Evolutionary conservation across 35 echinoderm and acorn worm species (phyloP), one percentile per base, ranked within the genome.

Genomic region (Holothuria glaberrima): DNA sequence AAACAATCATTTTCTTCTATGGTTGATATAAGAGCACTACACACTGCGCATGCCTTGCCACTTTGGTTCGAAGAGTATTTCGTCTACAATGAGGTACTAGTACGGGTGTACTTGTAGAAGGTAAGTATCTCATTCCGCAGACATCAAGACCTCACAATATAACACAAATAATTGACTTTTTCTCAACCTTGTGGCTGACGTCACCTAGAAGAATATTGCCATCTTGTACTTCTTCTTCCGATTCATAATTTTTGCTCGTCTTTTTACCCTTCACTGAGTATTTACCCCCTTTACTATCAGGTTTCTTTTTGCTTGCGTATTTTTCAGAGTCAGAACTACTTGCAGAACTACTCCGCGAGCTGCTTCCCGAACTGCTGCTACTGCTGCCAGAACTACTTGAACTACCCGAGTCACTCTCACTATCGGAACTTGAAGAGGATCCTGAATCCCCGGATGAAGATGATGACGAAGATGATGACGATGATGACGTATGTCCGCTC

Each of bases 171-270:
- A 75, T 19, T 18, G 71, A 75, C 20, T 32, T 75, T 41, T 75
- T 75, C 71, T 31, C 44, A 21, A n/a, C 21, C 19, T 19, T 7
- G 9, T n/a, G 21, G 31, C 34, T 75, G 34, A 38, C 71, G 28
- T 75, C 34, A 75, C 71, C 71, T 21, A 75, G 71, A 17, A 75
- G 44, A 17, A 44, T 21, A 21, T 75, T 75, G 26, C 71, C 71
- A 41, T 75, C 71, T n/a, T 75, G 71, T 29, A 75, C 71, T 41
- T 75, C 32, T n/a, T 21, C 71, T 30, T 69, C 66, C 44, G 32
- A 20, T 2, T 75, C 29, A 38, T 75, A 12, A 32, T 44, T 21
- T 38, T 75, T 75, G 0, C 12, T 18, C 9, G 28, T 9, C 34
- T 35, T 75, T 75, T 75, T n/a, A 6, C 71, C 33, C 14, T 75